Evolutionary conservation across 2,888 invertebrate genomes (phyloP).

Genomic region (Congeria kusceri): DNA sequence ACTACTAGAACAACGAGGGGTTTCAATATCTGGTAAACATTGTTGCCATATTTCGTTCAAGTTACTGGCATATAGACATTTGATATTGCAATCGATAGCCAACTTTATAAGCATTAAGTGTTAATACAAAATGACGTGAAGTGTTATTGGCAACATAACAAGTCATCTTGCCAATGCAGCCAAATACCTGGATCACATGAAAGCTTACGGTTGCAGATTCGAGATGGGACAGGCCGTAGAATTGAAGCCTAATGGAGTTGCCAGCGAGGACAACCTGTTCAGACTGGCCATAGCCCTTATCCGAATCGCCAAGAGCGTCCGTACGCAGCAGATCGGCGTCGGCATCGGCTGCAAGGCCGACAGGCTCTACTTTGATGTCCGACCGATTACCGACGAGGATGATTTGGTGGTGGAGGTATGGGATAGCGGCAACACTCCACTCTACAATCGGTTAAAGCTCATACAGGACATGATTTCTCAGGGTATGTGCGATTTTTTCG

Average conservation of each 20-base stretch:
- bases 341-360: constrained; percentile 64
- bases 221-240: constrained; percentile 69
- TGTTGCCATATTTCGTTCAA: too few species aligned
- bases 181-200: too few species aligned
- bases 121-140: too few species aligned
- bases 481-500: constrained; percentile 21
- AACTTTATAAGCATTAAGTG: too few species aligned
- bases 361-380: constrained; percentile 61
- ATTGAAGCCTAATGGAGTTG: constrained; percentile 44
- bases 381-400: constrained; percentile 46
- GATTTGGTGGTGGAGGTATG: constrained; percentile 52
- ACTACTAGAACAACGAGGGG: too few species aligned
- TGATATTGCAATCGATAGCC: too few species aligned
- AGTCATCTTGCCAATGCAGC: too few species aligned
- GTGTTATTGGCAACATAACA: too few species aligned
- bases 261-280: constrained; percentile 41
- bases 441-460: constrained; percentile 41
- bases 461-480: constrained; percentile 41
- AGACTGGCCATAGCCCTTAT: constrained; percentile 50
- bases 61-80: too few species aligned
- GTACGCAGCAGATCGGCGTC: constrained; percentile 53
- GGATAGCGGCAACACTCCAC: constrained; percentile 50
- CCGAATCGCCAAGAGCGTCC: constrained; percentile 43
- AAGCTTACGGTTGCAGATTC: constrained; percentile 20
- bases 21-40: too few species aligned